Evolutionary conservation across 2,888 invertebrate species (phyloP).

Genomic region (Mesorhabditis belari): DNA sequence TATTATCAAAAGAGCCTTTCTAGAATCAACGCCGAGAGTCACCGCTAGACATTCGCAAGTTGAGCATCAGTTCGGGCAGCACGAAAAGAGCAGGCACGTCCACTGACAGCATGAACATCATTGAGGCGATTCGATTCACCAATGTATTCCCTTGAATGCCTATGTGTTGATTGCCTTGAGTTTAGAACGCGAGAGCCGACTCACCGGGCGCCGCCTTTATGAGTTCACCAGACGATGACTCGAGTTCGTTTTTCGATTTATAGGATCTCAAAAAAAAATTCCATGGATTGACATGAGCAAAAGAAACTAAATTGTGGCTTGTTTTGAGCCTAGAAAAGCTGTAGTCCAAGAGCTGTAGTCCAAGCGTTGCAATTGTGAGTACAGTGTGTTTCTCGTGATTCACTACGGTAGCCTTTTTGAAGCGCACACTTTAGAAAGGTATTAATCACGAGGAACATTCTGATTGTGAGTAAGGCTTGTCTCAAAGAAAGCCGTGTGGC

Average conservation of each 20-base stretch:
- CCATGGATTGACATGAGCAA: no score
- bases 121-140: not conserved
- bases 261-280: no score
- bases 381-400: no score
- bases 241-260: slow-evolving; percentile 42
- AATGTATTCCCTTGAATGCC: not conserved
- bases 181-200: slow-evolving; percentile 9
- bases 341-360: no score
- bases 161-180: not conserved
- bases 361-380: no score
- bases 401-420: no score
- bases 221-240: slow-evolving; percentile 48
- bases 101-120: slow-evolving; percentile 9
- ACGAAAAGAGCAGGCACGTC: slow-evolving; percentile 15
- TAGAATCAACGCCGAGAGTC: not conserved
- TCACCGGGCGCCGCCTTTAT: slow-evolving; percentile 32
- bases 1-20: not conserved
- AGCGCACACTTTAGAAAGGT: no score
- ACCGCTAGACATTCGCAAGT: slow-evolving; percentile 3
- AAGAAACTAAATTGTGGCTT: no score
- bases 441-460: no score
- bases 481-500: no score
- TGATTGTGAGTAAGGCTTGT: no score
- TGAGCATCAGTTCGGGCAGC: slow-evolving; percentile 11
- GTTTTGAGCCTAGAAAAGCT: no score